Evolutionary conservation across 1,140 invertebrate species (phyloP), one percentile per base, ranked within the genome.

Genomic region (Drosophila gunungcola): DNA sequence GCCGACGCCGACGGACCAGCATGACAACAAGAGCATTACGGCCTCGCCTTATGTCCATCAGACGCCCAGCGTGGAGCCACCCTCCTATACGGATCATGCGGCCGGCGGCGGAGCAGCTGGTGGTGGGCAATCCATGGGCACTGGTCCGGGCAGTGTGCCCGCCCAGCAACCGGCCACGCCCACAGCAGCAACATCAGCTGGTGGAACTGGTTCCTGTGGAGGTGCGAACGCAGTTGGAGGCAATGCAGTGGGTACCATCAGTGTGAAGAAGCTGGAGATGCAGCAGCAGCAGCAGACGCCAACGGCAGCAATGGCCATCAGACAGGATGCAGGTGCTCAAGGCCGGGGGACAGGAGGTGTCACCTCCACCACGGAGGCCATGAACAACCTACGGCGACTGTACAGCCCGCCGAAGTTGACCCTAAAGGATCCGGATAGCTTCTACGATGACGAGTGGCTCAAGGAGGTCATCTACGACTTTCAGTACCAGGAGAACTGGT

Each of bases 391-490:
- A 16, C 72, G 86, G 6, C 88, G 82, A 60, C 80, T 93, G 36
- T 91, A 96, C 60, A 96, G 96, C 82, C 93, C 96, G 78, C 97
- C 97, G 5, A 91, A 95, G 46, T 93, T 98, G 42, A 94, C 94
- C 12, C 94, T 95, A 1, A 95, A 95, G 84, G 96, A 96, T 78
- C 95, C 96, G 53, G 95, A 97, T 78, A 94, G 95, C 60, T 95
- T 95, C 73, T 93, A 96, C 2, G 92, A 95, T 34, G 96, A 97
- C 73, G 96, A 97, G 84, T 96, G 97, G 90, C 95, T 96, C 77
- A 95, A 95, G 51, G 95, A 96, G 64, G 94, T 97, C 92, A 94
- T 98, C 2, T 98, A 98, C 91, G 97, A 98, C 92, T 98, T 98
- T 93, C 95, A 96, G 52, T 95, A 95, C 58, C 94, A 97, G 58